phyloP scores from a whole-genome alignment of 2,888 invertebrate species.

The Metacarcinus magister region DNA sequence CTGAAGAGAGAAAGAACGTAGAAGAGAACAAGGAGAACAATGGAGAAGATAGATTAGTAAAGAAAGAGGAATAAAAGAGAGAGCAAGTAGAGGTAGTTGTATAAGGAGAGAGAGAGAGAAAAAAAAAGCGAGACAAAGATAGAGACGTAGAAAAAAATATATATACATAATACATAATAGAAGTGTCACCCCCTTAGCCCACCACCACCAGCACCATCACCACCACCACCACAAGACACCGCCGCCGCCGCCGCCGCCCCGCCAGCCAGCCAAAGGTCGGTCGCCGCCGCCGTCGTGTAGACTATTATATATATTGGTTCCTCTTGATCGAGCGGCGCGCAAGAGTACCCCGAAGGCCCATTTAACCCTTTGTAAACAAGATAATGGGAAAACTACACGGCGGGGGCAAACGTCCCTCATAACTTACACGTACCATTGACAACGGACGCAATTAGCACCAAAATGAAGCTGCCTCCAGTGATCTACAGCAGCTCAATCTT shows the following conservation, averaged over 20 bases:
- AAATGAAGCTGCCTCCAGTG: conserved; percentile 50
- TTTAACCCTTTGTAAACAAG: conserved; percentile 45
- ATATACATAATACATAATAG: background rate
- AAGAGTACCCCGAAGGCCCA: background rate
- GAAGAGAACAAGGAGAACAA: background rate
- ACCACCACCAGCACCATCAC: background rate
- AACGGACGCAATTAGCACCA: conserved; percentile 56
- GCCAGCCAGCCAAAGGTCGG: background rate
- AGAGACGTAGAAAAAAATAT: background rate
- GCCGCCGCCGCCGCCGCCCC: background rate
- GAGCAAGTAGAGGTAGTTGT: background rate
- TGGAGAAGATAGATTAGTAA: background rate
- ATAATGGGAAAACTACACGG: conserved; percentile 35
- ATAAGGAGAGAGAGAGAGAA: background rate
- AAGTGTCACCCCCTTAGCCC: background rate
- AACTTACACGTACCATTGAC: conserved; percentile 50
- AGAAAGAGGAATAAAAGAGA: background rate
- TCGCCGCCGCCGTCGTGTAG: background rate
- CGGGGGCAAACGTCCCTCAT: background rate
- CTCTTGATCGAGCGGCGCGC: background rate
- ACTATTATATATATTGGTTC: background rate
- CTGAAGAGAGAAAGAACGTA: background rate
- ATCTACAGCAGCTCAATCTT: background rate
- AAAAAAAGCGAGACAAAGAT: background rate
- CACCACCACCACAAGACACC: background rate